Base-by-base conservation (phyloP, 2,888 invertebrate genomes). In the Charanyca ferruginea region DNA sequence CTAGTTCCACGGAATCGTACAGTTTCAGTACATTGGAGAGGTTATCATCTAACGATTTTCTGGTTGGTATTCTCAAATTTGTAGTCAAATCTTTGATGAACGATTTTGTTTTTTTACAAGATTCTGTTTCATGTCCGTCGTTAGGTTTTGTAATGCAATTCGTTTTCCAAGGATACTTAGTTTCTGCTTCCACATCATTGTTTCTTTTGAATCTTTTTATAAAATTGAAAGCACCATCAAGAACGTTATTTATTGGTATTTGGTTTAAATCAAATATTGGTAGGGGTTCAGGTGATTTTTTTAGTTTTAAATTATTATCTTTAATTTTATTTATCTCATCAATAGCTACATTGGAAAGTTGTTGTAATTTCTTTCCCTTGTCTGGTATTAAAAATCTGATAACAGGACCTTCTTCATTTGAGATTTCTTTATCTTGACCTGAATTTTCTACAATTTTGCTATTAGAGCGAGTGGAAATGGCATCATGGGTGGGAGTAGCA, bases 141-240 rank as follows among this genome's bases (percentile, higher is more conserved):
- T 9, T 18, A 4, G 25, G 2, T 16, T n/a, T 23, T 6, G n/a
- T 7, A 6, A 11, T 42, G 8, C 49, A 42, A 38, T 48, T 18
- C 13, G 5, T 9, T 8, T 41, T 13, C 22, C 0, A 3, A 8
- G 2, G 0, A 20, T 8, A 5, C 6, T 44, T 5, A 7, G 3
- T 22, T 9, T 22, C 3, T 2, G 2, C 4, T 5, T 16, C 0
- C 0, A 38, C 1, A 16, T 22, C 1, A 0, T 16, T 13, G 0
- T 38, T 22, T 22, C 77, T 28, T 58, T 71, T 74, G 0, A 65
- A 42, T 54, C 77, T 45, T 8, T 51, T 65, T 1, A 75, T 11
- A 0, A 77, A 49, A 16, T 23, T 38, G 0, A 72, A 13, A 9
- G 73, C 58, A 0, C 11, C 42, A 25, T n/a, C 35, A 18, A 75